These are phyloP conservation scores for Halocynthia aurantium DNA, from an alignment of 23 tunicate species.

Conservation along the genomic window DNA sequence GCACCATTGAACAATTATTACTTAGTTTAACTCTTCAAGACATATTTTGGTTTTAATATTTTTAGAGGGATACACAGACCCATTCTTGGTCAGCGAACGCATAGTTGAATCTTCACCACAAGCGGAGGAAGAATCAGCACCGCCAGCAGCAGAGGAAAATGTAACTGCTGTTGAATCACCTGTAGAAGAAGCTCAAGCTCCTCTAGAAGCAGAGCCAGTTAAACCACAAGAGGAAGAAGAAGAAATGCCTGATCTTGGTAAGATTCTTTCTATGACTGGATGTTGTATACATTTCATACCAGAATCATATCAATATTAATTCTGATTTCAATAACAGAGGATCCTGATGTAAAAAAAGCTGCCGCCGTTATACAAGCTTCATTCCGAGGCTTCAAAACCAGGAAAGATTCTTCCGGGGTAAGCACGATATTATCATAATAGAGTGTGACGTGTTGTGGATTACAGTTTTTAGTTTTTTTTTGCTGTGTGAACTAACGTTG, in stretches of 20 bases:
- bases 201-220: slow-evolving; percentile 3
- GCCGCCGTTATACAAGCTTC: slow-evolving; percentile 59
- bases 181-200: background rate
- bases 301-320: background rate
- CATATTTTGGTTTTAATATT: background rate
- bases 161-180: slow-evolving; percentile 12
- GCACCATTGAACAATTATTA: too few relatives aligned
- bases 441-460: too few relatives aligned
- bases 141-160: background rate
- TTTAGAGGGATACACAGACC: slow-evolving; percentile 45
- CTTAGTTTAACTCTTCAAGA: too few relatives aligned
- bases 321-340: slow-evolving; percentile 15
- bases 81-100: slow-evolving; percentile 35
- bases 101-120: slow-evolving; percentile 29
- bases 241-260: slow-evolving; percentile 61
- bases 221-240: slow-evolving; percentile 31
- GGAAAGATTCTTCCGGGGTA: slow-evolving; percentile 4
- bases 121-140: background rate
- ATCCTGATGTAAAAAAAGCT: slow-evolving; percentile 60
- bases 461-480: too few relatives aligned
- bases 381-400: slow-evolving; percentile 41
- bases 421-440: too few relatives aligned
- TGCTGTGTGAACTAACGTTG: too few relatives aligned
- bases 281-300: background rate
- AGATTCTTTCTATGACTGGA: background rate